These are phyloP conservation scores for Micromussa lordhowensis DNA, from an alignment of 92 coral and sea anemone species.

Conservation along the genomic window DNA sequence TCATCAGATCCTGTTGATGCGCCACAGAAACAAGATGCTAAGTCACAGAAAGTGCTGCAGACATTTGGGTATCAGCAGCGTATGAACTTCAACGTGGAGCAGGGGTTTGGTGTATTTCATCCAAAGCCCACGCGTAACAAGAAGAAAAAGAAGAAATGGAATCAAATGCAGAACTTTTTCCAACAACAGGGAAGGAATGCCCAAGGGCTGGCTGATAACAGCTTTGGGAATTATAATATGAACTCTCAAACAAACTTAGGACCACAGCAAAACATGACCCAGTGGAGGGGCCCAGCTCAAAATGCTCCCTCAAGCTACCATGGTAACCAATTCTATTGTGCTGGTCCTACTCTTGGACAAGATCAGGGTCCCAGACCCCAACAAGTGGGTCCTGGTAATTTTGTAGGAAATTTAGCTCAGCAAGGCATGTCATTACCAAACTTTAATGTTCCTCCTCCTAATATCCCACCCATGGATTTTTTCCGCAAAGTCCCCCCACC, in stretches of 20 bases:
- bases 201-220: conserved; percentile 41
- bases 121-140: conserved; percentile 52
- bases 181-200: conserved; percentile 57
- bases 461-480: conserved; percentile 75
- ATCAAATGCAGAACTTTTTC: conserved; percentile 15
- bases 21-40: background rate
- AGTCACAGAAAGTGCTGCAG: conserved; percentile 20
- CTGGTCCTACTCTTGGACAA: conserved; percentile 36
- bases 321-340: conserved; percentile 50
- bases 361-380: conserved; percentile 61
- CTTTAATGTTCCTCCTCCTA: conserved; percentile 77
- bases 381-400: conserved; percentile 26
- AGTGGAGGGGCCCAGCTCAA: conserved; percentile 71
- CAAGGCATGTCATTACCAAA: conserved; percentile 49
- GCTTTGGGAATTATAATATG: conserved; percentile 6
- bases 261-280: conserved; percentile 47
- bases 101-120: conserved; percentile 42
- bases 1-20: background rate
- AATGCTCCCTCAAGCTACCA: conserved; percentile 46
- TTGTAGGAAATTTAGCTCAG: conserved; percentile 17
- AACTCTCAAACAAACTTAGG: conserved; percentile 30
- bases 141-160: conserved; percentile 72
- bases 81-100: conserved; percentile 65
- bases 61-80: conserved; percentile 79
- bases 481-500: conserved; percentile 83